Evolutionary conservation across 2,888 invertebrate genomes (phyloP), one percentile per base, ranked within the genome.

Genomic region (Urechis unicinctus): DNA sequence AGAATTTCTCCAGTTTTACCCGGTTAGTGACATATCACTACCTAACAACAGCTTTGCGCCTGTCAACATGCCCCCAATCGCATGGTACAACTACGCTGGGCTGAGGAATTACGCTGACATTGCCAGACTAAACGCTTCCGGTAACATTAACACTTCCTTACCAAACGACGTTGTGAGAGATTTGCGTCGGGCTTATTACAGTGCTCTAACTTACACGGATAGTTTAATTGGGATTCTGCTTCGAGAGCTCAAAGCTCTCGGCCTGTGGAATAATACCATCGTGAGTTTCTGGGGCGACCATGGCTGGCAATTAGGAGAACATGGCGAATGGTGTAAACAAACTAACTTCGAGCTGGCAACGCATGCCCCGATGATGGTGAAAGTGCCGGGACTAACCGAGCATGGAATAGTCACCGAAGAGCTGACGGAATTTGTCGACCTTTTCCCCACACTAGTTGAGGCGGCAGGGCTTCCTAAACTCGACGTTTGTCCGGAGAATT

Each of bases 321-420:
- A n/a, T n/a, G n/a, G n/a, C n/a, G n/a, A n/a, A n/a, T n/a, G n/a
- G n/a, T n/a, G n/a, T n/a, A n/a, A n/a, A n/a, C n/a, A n/a, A n/a
- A n/a, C n/a, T n/a, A n/a, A n/a, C n/a, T n/a, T n/a, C n/a, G n/a
- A n/a, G n/a, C 68, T n/a, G n/a, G n/a, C n/a, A n/a, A n/a, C n/a
- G n/a, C n/a, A n/a, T n/a, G n/a, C n/a, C n/a, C n/a, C n/a, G 6
- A 62, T 66, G 62, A 64, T 68, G 66, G 31, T 68, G 9, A 36
- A 17, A 17, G 17, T 36, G 17, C 36, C 36, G 17, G 36, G 36
- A 9, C n/a, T n/a, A n/a, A n/a, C n/a, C n/a, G 17, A 36, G 45
- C 6, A 21, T 6, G 22, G 17, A 13, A 21, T 21, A 21, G 60
- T 59, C 2, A 61, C 63, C 9, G 62, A 61, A 48, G 13, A 59